These are phyloP conservation scores for Platycnemis pennipes DNA, from an alignment of 2,888 invertebrate species.

Conservation along the genomic window DNA sequence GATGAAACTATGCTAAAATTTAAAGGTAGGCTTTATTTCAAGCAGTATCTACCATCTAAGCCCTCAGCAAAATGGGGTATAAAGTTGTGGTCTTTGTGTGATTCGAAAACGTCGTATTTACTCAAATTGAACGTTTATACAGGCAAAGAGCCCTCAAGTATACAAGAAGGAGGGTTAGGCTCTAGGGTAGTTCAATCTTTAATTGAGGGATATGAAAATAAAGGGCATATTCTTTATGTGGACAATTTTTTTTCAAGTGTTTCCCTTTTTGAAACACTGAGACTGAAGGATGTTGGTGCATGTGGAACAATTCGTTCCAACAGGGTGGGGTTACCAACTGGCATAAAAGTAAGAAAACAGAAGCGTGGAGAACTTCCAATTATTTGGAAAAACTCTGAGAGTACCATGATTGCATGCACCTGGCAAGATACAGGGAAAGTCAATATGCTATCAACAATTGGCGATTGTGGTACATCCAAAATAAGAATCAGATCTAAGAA, in stretches of 20 bases:
- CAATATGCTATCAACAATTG: background rate
- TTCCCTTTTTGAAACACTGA: background rate
- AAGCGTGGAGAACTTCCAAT: background rate
- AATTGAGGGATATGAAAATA: background rate
- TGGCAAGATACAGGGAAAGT: background rate
- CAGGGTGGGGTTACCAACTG: background rate
- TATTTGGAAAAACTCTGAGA: background rate
- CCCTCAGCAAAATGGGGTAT: background rate
- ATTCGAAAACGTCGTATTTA: background rate
- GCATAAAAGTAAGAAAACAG: background rate
- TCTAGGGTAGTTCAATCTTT: background rate
- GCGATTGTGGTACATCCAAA: background rate
- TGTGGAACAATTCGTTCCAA: background rate
- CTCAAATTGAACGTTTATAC: background rate
- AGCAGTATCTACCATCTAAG: background rate
- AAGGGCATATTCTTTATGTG: background rate
- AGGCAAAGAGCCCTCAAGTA: background rate
- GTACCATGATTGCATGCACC: background rate
- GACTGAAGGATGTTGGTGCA: background rate
- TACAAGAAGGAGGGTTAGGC: background rate
- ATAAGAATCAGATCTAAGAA: background rate
- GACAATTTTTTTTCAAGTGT: constrained; percentile 30
- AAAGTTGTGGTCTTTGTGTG: background rate
- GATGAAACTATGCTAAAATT: constrained; percentile 19
- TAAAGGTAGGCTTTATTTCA: background rate